These are phyloP conservation scores for Isaurus tuberculatus DNA, from an alignment of 92 coral and sea anemone species.

Conservation along the genomic window DNA sequence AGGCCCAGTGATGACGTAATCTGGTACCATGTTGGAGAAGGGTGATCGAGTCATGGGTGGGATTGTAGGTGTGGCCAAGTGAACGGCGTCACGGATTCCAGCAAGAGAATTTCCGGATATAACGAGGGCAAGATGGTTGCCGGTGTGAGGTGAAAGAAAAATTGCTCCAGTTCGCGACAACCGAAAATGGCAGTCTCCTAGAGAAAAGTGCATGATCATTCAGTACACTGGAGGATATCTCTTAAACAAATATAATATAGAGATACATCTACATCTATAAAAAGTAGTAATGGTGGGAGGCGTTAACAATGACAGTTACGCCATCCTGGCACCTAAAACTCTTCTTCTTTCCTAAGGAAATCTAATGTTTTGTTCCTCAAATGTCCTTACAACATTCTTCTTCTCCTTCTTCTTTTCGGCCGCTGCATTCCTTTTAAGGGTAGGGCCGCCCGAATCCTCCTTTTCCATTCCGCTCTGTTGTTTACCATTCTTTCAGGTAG, in stretches of 20 bases:
- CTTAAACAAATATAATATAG: background rate
- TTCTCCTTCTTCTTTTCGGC: too few relatives aligned
- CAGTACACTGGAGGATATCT: background rate
- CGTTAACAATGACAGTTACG: too few relatives aligned
- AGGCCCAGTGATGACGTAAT: conserved; percentile 98
- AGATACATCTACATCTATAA: too few relatives aligned
- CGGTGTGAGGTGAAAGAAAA: conserved; percentile 89
- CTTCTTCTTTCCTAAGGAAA: too few relatives aligned
- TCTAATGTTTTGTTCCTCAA: too few relatives aligned
- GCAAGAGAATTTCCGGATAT: conserved; percentile 89
- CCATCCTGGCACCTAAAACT: too few relatives aligned
- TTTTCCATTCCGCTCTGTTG: too few relatives aligned
- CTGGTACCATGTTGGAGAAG: conserved; percentile 96
- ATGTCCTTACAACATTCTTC: too few relatives aligned
- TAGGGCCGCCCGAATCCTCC: too few relatives aligned
- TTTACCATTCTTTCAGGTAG: too few relatives aligned
- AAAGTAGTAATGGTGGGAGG: too few relatives aligned
- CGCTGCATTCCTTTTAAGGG: too few relatives aligned
- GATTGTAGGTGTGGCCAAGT: conserved; percentile 93
- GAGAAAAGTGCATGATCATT: background rate
- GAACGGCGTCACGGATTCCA: conserved; percentile 83
- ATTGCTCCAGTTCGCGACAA: conserved; percentile 79
- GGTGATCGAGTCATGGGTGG: conserved; percentile 99
- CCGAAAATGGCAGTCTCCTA: conserved; percentile 76
- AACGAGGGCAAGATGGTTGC: conserved; percentile 84